Evolutionary conservation across 2,113 vertebrate species (phyloP).

Genomic region (Dipodomys stephensi): DNA sequence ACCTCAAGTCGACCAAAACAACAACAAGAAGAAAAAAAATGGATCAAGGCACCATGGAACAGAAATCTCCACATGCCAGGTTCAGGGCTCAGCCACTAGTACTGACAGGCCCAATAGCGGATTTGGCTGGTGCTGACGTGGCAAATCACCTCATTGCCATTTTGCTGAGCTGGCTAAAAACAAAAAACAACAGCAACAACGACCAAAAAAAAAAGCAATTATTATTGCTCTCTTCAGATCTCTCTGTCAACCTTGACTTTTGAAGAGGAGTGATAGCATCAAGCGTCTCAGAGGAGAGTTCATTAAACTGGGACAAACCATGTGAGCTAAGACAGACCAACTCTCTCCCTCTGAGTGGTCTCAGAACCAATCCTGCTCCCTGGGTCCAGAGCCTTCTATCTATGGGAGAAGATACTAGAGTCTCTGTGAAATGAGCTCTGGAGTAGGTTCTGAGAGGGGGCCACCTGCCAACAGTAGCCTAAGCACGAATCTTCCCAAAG

Average conservation of each 20-base stretch:
- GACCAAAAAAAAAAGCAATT: neutral
- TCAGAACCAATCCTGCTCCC: neutral
- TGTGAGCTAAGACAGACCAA: neutral
- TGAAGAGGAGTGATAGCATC: neutral
- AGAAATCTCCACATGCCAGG: neutral
- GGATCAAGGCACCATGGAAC: neutral
- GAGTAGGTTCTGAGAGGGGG: neutral
- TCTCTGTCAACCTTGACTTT: neutral
- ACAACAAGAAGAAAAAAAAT: neutral
- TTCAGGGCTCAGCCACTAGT: neutral
- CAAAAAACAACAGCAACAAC: no score
- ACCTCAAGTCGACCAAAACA: neutral
- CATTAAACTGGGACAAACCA: neutral
- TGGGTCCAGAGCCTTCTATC: neutral
- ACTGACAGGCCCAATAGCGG: neutral
- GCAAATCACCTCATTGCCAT: neutral
- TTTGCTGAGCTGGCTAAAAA: neutral
- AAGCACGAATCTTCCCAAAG: neutral
- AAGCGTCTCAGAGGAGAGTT: neutral
- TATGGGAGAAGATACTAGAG: neutral
- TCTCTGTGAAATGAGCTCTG: neutral
- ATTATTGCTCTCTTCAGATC: neutral
- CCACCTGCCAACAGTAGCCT: neutral
- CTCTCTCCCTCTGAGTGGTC: neutral
- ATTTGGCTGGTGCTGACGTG: neutral